Conservation (phyloP, 2,113 vertebrate genomes). For the Peucedramus taeniatus region DNA sequence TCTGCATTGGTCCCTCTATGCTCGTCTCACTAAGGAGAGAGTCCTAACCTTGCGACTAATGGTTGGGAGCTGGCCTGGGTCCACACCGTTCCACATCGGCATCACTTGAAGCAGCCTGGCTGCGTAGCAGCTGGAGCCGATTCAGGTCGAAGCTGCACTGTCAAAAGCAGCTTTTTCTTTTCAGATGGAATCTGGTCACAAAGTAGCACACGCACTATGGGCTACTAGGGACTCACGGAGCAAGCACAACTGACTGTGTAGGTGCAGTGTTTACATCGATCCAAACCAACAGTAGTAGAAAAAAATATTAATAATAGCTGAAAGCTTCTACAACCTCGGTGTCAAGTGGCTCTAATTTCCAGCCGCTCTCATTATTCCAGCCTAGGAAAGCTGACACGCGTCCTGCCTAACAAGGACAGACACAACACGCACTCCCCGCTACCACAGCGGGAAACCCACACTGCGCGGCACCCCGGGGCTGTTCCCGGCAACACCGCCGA, state of each 20-base stretch:
- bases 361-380: not conserved
- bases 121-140: not conserved
- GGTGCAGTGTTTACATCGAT: not conserved
- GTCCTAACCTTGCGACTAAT: not conserved
- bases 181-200: not conserved
- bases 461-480: not conserved
- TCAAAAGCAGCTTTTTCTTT: not conserved
- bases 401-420: not conserved
- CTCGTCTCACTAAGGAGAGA: not conserved
- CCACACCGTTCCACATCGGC: not conserved
- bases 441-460: not conserved
- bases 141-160: not conserved
- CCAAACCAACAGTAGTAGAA: not conserved
- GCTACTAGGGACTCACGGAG: not conserved
- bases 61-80: not conserved
- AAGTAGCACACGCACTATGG: not conserved
- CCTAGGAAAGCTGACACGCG: not conserved
- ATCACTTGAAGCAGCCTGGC: not conserved
- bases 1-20: not conserved
- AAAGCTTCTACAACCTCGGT: not conserved
- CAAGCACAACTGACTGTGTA: not conserved
- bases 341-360: not conserved
- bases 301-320: not conserved
- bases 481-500: not conserved
- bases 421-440: not conserved